Percentiles rank a stretch among this genome's conserved stretches.
phyloP scores from a whole-genome alignment of 2,888 invertebrate species.

The Meteorus colon region DNA sequence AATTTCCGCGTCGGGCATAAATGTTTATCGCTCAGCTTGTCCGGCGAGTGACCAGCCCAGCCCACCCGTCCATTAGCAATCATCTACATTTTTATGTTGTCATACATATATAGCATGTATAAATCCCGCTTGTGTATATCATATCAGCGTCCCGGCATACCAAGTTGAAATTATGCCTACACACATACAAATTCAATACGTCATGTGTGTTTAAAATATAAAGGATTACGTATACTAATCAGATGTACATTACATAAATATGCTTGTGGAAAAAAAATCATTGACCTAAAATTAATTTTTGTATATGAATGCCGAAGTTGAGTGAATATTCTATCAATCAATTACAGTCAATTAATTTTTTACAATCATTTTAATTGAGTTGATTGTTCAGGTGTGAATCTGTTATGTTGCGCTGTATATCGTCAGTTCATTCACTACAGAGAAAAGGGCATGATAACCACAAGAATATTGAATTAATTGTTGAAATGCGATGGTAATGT shows the following conservation, averaged over 20 bases:
- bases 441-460: not conserved
- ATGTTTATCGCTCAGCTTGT: slow-evolving; percentile 69
- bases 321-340: no score
- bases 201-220: no score
- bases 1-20: slow-evolving; percentile 69
- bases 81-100: not conserved
- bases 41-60: slow-evolving; percentile 56
- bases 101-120: not conserved
- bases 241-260: no score
- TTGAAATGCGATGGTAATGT: slow-evolving; percentile 43
- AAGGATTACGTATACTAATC: no score
- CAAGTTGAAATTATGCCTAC: not conserved
- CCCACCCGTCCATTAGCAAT: slow-evolving; percentile 54
- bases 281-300: no score
- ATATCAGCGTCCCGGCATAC: not conserved
- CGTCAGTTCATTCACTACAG: no score
- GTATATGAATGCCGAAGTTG: no score
- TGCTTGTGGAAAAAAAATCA: no score
- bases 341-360: no score
- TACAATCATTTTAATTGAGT: not conserved
- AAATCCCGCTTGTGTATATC: not conserved
- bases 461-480: not conserved
- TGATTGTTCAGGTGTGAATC: not conserved
- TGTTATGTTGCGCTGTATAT: no score
- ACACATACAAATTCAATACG: no score